These are phyloP conservation scores for Lasioglossum pauxillum DNA, from an alignment of 2,888 invertebrate genomes.

Conservation along the genomic window DNA sequence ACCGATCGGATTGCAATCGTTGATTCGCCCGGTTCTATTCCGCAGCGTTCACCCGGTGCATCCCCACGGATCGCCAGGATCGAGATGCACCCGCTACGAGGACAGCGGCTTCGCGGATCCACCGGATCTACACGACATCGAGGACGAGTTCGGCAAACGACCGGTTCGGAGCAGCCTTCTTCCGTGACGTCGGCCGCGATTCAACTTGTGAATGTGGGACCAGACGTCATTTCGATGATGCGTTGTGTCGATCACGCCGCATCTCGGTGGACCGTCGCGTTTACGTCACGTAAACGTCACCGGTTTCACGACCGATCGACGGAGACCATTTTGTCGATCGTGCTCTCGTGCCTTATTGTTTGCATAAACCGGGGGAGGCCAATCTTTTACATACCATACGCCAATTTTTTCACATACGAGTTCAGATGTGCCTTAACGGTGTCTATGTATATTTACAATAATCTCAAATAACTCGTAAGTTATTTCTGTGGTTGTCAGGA, in stretches of 20 bases:
- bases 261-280: constrained; percentile 54
- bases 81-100: constrained; percentile 89
- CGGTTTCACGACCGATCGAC: constrained; percentile 34
- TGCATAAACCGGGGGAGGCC: too few species aligned
- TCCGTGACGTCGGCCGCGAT: constrained; percentile 77
- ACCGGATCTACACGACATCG: constrained; percentile 88
- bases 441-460: too few species aligned
- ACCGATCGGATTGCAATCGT: too few species aligned
- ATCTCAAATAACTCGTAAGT: too few species aligned
- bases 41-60: constrained; percentile 84
- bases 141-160: constrained; percentile 88
- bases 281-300: constrained; percentile 61
- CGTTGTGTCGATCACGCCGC: neutral
- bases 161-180: constrained; percentile 84
- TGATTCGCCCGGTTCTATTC: neutral
- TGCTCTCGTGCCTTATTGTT: neutral
- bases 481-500: too few species aligned
- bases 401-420: too few species aligned
- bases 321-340: neutral
- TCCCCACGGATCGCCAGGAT: constrained; percentile 85
- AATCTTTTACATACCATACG: too few species aligned
- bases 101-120: constrained; percentile 91
- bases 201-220: constrained; percentile 56
- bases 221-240: neutral
- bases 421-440: too few species aligned